These are phyloP conservation scores for Rhingia campestris DNA, from an alignment of 2,888 invertebrate genomes.

Conservation along the genomic window DNA sequence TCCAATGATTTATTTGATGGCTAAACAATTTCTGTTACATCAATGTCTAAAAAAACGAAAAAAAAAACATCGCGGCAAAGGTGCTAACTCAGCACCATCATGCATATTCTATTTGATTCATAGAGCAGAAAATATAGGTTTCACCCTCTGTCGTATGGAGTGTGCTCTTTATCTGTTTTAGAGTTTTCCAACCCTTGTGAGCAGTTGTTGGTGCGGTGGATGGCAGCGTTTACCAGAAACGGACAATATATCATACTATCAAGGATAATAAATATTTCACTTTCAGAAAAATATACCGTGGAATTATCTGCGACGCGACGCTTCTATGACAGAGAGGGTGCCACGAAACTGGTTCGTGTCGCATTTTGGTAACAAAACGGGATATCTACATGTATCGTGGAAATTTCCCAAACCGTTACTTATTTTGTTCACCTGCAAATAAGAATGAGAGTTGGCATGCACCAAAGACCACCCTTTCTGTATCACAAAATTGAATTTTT, in stretches of 20 bases:
- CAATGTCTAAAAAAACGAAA: conserved; percentile 28
- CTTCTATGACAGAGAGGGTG: conserved; percentile 28
- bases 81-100: conserved; percentile 25
- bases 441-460: conserved; percentile 60
- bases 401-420: conserved; percentile 56
- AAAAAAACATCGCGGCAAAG: conserved; percentile 6
- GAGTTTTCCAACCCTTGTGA: conserved; percentile 8
- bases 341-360: conserved; percentile 1
- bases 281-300: conserved; percentile 45
- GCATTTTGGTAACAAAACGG: conserved; percentile 1
- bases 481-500: conserved; percentile 7
- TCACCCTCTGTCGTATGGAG: conserved; percentile 6
- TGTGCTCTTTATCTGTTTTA: conserved; percentile 33
- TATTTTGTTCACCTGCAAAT: conserved; percentile 49
- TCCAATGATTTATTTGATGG: conserved; percentile 33
- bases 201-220: conserved; percentile 5
- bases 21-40: conserved; percentile 25
- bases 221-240: conserved; percentile 51
- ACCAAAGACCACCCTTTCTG: conserved; percentile 52
- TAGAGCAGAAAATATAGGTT: conserved; percentile 9
- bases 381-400: conserved; percentile 18
- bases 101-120: conserved; percentile 24
- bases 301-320: conserved; percentile 56
- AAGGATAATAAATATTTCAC: conserved; percentile 69
- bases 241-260: conserved; percentile 62